Percentiles rank a stretch among this genome's conserved stretches.
These are phyloP conservation scores for Phenganax stokvisi DNA, from an alignment of 92 coral and sea anemone species.

Conservation along the genomic window DNA sequence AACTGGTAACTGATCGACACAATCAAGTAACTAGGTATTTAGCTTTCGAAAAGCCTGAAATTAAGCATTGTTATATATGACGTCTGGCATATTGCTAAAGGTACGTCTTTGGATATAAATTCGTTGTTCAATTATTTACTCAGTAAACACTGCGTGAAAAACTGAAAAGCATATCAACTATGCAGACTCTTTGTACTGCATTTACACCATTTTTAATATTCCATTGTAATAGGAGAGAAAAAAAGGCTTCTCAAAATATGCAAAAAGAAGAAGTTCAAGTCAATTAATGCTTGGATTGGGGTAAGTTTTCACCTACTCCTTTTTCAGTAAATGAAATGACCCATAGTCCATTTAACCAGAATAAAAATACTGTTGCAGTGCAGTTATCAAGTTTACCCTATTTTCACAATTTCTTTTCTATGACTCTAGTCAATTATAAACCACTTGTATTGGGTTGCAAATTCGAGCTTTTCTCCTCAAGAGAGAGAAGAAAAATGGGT, in stretches of 20 bases:
- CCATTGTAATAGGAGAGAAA: constrained; percentile 26
- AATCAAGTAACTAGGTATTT: constrained; percentile 28
- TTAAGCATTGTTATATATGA: constrained; percentile 32
- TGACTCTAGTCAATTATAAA: constrained; percentile 29
- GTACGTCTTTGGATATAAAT: constrained; percentile 9
- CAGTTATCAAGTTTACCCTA: neutral
- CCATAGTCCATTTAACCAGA: no score
- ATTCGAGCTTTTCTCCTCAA: constrained; percentile 22
- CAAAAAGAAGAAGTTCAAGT: constrained; percentile 27
- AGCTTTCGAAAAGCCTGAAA: constrained; percentile 33
- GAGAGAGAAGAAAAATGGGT: constrained; percentile 43
- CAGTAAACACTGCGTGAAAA: no score
- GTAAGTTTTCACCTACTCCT: constrained; percentile 8
- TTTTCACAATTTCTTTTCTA: neutral
- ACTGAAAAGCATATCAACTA: no score
- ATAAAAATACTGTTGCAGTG: neutral
- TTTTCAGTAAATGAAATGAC: neutral
- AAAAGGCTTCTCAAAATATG: constrained; percentile 31
- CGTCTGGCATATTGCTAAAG: constrained; percentile 44
- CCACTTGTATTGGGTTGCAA: constrained; percentile 43
- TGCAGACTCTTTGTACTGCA: neutral
- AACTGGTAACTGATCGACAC: constrained; percentile 41
- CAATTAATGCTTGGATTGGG: constrained; percentile 43
- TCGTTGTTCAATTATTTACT: neutral
- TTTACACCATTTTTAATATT: neutral